Base-by-base conservation (phyloP, 1,140 invertebrate genomes). In the Bombus balteatus region DNA sequence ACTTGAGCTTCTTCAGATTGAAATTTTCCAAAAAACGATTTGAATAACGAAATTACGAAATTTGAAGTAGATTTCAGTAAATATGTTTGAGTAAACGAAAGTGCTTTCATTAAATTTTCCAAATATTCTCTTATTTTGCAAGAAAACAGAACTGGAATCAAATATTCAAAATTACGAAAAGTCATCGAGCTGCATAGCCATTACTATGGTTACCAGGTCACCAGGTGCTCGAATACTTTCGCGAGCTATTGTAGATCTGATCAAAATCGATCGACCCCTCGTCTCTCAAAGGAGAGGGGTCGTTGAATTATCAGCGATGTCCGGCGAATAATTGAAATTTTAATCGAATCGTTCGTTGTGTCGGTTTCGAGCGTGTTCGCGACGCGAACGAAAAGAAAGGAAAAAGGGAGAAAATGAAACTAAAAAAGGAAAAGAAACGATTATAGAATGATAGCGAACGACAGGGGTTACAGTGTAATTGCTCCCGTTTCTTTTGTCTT, bases 321-420 rank as follows among this genome's bases (percentile, higher is more conserved):
- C 43, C 65, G 47, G 28, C 18, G 53, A 80, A 72, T 85, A 85
- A 85, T 85, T 80, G 77, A 81, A 85, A 85, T 80, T 80, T 85
- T 85, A 85, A 85, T 85, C 77, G 83, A 86, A 86, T 70, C 75
- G 37, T 79, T 47, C 78, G 68, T 66, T 62, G 73, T 62, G 28
- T 59, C 57, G 68, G 57, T 34, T 73, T 65, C 83, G 72, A 76
- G 53, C 37, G 34, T 53, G 65, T n/a, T 71, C 78, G n/a, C 79
- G 65, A 78, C 65, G 37, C 59, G 32, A 53, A 22, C 10, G 37
- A 37, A 68, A 15, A 53, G 5, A 34, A 12, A 28, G 22, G 22
- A 3, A 37, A 66, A 34, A 65, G 13, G 32, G 15, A 65, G 32
- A 82, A 65, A 74, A 28, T 1, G 28, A n/a, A 25, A 22, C 25